These are phyloP conservation scores for Netelia fuscicornis DNA, from an alignment of 2,888 invertebrate genomes.

Conservation along the genomic window DNA sequence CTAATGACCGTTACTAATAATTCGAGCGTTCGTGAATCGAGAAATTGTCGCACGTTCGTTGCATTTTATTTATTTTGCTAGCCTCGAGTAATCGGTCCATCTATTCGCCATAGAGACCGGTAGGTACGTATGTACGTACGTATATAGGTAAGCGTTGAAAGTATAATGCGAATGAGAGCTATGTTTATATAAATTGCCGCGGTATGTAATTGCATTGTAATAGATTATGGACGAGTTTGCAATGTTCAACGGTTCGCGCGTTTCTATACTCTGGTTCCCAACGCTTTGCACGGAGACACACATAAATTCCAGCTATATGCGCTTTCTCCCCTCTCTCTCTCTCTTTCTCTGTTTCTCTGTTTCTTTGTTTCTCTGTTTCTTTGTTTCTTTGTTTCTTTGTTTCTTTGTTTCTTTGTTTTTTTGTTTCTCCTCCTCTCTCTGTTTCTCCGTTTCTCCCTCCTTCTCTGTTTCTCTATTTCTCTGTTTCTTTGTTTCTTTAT, in stretches of 20 bases:
- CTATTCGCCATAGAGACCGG: not conserved
- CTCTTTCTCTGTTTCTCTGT: no score
- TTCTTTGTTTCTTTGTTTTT: no score
- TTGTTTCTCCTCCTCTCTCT: no score
- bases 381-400: no score
- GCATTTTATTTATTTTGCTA: constrained; percentile 17
- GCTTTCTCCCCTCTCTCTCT: not conserved
- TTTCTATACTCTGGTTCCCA: constrained; percentile 7
- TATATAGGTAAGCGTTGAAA: constrained; percentile 35
- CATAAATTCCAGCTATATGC: not conserved
- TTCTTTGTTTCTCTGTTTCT: not conserved
- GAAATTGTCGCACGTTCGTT: constrained; percentile 44
- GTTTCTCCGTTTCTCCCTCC: no score
- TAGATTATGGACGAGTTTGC: constrained; percentile 29
- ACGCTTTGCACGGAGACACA: not conserved
- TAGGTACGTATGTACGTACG: no score
- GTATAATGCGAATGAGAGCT: constrained; percentile 27
- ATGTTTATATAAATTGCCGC: not conserved
- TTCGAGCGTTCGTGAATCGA: constrained; percentile 38
- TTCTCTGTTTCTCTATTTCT: no score
- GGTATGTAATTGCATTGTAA: constrained; percentile 60
- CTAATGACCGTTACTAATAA: constrained; percentile 54
- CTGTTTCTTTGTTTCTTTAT: no score
- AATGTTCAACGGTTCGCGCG: constrained; percentile 11
- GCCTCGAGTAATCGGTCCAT: constrained; percentile 6